Conservation (phyloP, 2,797 vertebrate species). For the Gymnocypris eckloni region DNA sequence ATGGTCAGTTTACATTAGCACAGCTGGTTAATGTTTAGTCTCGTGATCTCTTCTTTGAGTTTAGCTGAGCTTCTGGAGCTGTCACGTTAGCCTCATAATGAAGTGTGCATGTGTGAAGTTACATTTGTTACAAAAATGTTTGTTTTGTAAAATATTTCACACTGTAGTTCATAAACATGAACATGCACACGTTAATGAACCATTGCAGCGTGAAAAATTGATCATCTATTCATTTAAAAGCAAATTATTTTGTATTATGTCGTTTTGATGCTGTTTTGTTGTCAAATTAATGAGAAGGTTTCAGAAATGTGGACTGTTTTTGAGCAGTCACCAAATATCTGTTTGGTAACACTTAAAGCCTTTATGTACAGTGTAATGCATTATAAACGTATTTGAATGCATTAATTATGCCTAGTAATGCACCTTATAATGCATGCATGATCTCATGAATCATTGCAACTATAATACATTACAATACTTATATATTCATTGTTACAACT, state of each 20-base stretch:
- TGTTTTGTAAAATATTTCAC: not conserved
- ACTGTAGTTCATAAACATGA: not conserved
- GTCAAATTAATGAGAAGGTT: not conserved
- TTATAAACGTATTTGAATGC: not conserved
- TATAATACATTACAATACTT: not conserved
- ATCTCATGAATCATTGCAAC: not conserved
- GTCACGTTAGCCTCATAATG: not conserved
- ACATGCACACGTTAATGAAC: not conserved
- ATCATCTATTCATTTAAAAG: not conserved
- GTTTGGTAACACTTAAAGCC: not conserved
- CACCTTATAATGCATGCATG: not conserved
- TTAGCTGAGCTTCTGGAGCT: not conserved
- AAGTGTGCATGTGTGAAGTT: not conserved
- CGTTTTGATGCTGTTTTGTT: not conserved
- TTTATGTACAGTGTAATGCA: not conserved
- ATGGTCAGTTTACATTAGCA: not conserved
- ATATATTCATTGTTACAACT: not conserved
- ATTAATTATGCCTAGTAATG: not conserved
- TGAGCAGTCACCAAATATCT: not conserved
- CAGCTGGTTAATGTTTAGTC: conserved; percentile 10
- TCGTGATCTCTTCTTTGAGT: not conserved
- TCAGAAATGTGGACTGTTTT: not conserved
- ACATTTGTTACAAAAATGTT: not conserved
- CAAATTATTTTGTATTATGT: not conserved
- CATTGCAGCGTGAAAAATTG: not conserved